Evolutionary conservation across 2,888 invertebrate species (phyloP).

Genomic region (Dromius quadrimaculatus): DNA sequence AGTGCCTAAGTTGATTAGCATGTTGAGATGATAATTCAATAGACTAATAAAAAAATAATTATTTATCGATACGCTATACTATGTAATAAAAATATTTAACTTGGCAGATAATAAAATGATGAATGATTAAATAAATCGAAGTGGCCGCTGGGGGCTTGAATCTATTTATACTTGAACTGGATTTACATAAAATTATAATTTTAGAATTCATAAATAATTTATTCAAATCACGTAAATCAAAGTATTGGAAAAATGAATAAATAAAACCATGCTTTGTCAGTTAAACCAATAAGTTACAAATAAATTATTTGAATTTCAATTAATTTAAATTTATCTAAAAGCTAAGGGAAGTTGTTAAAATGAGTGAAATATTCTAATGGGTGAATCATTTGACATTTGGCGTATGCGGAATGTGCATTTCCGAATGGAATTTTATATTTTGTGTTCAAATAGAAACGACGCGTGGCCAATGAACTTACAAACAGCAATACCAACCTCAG

Average conservation of each 20-base stretch:
- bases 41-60: not conserved
- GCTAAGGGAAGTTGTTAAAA: not conserved
- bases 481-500: conserved; percentile 36
- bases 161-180: conserved; percentile 28
- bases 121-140: conserved; percentile 32
- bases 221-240: conserved; percentile 29
- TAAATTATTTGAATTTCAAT: no score
- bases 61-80: not conserved
- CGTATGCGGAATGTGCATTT: conserved; percentile 16
- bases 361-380: not conserved
- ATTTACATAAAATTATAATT: conserved; percentile 45
- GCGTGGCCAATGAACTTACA: conserved; percentile 38
- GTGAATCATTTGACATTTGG: conserved; percentile 6
- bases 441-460: conserved; percentile 37
- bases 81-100: conserved; percentile 18
- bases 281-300: not conserved
- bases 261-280: not conserved
- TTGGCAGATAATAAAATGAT: conserved; percentile 15
- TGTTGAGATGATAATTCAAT: not conserved
- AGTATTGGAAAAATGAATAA: conserved; percentile 19
- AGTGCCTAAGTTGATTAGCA: not conserved
- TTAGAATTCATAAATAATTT: conserved; percentile 46
- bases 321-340: no score
- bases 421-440: conserved; percentile 28
- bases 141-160: conserved; percentile 12